A percentile compares a stretch with the other conserved stretches of the same genome.
Evolutionary conservation across 2,113 vertebrate genomes (phyloP).

Genomic region (Jaculus jaculus): DNA sequence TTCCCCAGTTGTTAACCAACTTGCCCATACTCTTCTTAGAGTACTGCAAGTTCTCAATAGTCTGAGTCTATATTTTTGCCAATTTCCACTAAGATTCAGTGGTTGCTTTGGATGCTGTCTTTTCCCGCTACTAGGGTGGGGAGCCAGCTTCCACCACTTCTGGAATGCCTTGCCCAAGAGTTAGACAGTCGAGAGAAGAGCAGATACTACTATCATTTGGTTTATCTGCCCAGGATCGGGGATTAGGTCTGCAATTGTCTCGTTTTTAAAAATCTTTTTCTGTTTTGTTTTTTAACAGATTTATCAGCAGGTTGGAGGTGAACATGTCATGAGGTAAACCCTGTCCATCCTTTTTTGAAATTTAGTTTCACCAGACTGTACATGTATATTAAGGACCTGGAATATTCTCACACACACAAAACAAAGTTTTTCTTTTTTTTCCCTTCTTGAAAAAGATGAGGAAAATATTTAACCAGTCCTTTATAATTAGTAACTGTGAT

Average conservation of each 20-base stretch:
- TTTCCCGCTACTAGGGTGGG: background rate
- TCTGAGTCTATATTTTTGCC: background rate
- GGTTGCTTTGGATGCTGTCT: background rate
- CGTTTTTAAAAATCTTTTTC: background rate
- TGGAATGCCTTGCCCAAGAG: background rate
- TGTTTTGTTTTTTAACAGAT: slow-evolving; percentile 61
- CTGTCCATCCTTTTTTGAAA: slow-evolving; percentile 29
- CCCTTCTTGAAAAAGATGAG: slow-evolving; percentile 13
- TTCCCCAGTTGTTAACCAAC: background rate
- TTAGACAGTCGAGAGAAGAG: slow-evolving; percentile 14
- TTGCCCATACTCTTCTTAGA: background rate
- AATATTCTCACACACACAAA: slow-evolving; percentile 2
- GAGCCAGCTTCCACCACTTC: background rate
- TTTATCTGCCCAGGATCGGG: background rate
- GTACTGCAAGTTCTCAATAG: background rate
- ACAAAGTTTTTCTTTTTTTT: background rate
- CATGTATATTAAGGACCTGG: slow-evolving; percentile 23
- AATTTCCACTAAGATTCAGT: background rate
- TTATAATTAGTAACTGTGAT: background rate
- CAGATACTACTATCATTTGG: background rate
- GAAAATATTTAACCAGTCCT: slow-evolving; percentile 20
- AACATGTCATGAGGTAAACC: slow-evolving; percentile 53
- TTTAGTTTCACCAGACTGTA: slow-evolving; percentile 26
- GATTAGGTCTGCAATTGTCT: background rate
- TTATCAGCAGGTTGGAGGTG: slow-evolving; percentile 41